Evolutionary conservation across 2,888 invertebrate species (phyloP).

Genomic region (Pedicia rivosa): DNA sequence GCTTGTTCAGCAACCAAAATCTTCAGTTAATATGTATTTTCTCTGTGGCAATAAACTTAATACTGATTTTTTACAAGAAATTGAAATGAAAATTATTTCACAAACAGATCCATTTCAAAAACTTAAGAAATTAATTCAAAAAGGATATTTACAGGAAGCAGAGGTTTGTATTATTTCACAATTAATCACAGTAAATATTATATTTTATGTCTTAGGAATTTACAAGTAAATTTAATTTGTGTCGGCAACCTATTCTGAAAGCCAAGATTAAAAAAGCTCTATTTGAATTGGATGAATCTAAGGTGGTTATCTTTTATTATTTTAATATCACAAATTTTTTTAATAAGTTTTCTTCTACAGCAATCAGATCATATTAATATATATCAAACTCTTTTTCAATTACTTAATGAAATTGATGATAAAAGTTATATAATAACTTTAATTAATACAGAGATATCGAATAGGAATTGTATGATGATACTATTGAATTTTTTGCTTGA

Average conservation of each 20-base stretch:
- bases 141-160: constrained; percentile 27
- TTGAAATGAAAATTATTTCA: constrained; percentile 26
- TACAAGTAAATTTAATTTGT: constrained; percentile 25
- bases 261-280: constrained; percentile 24
- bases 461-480: constrained; percentile 19
- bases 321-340: not conserved
- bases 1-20: constrained; percentile 27
- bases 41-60: constrained; percentile 17
- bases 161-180: constrained; percentile 17
- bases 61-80: constrained; percentile 18
- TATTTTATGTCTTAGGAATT: constrained; percentile 18
- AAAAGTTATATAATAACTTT: constrained; percentile 24
- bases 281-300: constrained; percentile 18
- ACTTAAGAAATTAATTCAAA: constrained; percentile 26
- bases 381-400: constrained; percentile 18
- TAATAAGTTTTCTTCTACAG: not conserved
- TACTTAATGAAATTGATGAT: constrained; percentile 21
- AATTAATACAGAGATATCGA: constrained; percentile 22
- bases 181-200: not conserved
- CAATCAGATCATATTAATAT: constrained; percentile 13
- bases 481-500: constrained; percentile 22
- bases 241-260: constrained; percentile 27
- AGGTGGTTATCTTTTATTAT: constrained; percentile 11
- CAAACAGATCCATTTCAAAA: constrained; percentile 29
- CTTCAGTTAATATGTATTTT: constrained; percentile 27